A percentile compares a stretch with the other conserved stretches of the same genome.
Evolutionary conservation across 2,888 invertebrate species (phyloP).

Genomic region (Lamproptera curius): DNA sequence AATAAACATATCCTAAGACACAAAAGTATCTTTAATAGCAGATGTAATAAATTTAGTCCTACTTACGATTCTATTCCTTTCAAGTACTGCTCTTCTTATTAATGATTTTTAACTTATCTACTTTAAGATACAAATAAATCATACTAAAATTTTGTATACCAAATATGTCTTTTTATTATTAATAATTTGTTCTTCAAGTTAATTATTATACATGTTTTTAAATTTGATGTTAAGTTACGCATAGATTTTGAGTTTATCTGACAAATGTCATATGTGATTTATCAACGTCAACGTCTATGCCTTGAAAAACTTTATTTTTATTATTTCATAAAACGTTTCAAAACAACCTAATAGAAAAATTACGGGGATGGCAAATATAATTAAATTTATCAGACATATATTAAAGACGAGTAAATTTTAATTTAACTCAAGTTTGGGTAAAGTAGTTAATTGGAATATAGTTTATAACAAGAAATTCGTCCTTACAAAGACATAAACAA

Average conservation of each 20-base stretch:
- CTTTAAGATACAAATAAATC: neutral
- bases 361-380: too few species aligned
- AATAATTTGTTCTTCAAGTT: neutral
- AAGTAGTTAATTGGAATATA: too few species aligned
- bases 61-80: neutral
- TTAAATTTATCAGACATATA: too few species aligned
- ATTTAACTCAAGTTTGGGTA: too few species aligned
- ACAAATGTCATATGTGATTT: too few species aligned
- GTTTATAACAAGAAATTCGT: too few species aligned
- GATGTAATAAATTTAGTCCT: neutral
- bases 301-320: too few species aligned
- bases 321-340: too few species aligned
- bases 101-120: neutral
- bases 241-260: constrained; percentile 1
- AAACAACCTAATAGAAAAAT: too few species aligned
- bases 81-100: neutral
- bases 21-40: neutral
- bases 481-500: too few species aligned
- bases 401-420: too few species aligned
- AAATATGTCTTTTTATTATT: neutral
- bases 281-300: too few species aligned
- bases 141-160: neutral
- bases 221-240: neutral
- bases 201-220: neutral
- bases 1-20: neutral